phyloP scores from a whole-genome alignment of 2,888 invertebrate species.

The Maniola hyperantus region DNA sequence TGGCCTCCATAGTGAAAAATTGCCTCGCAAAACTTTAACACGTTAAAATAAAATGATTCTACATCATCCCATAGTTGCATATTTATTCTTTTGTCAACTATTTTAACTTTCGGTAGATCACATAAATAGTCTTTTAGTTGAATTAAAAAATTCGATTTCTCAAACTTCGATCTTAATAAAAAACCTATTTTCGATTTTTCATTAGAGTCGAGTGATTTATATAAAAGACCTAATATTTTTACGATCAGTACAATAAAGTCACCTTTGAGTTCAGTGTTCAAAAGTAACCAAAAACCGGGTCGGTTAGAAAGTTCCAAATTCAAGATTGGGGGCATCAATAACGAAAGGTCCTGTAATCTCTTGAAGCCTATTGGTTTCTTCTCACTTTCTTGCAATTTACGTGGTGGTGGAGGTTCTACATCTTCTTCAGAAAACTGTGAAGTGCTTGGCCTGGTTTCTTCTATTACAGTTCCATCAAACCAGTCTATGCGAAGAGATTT shows the following conservation, averaged over 20 bases:
- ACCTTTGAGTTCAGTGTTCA: conserved; percentile 67
- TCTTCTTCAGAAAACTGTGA: conserved; percentile 62
- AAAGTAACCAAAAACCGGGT: conserved; percentile 72
- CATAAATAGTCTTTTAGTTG: conserved; percentile 58
- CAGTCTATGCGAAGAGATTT: conserved; percentile 73
- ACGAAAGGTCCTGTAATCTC: conserved; percentile 66
- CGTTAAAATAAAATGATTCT: conserved; percentile 60
- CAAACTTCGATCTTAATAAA: conserved; percentile 49
- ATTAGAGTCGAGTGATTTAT: conserved; percentile 55
- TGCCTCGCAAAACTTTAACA: conserved; percentile 60
- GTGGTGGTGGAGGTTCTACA: conserved; percentile 43
- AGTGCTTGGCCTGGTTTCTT: conserved; percentile 52
- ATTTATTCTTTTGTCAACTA: conserved; percentile 69
- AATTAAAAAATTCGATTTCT: conserved; percentile 59
- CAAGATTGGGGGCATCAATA: conserved; percentile 63
- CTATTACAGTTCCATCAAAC: conserved; percentile 75
- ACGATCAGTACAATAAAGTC: conserved; percentile 76
- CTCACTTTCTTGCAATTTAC: conserved; percentile 54
- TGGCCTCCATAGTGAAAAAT: conserved; percentile 56
- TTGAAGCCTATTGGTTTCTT: conserved; percentile 76
- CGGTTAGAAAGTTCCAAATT: conserved; percentile 68
- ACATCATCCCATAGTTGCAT: conserved; percentile 71
- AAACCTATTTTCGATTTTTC: conserved; percentile 62
- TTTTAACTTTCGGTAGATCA: conserved; percentile 59
- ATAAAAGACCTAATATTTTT: conserved; percentile 67